Conservation (phyloP, 2,113 vertebrate genomes). For the Oncorhynchus gorbuscha region DNA sequence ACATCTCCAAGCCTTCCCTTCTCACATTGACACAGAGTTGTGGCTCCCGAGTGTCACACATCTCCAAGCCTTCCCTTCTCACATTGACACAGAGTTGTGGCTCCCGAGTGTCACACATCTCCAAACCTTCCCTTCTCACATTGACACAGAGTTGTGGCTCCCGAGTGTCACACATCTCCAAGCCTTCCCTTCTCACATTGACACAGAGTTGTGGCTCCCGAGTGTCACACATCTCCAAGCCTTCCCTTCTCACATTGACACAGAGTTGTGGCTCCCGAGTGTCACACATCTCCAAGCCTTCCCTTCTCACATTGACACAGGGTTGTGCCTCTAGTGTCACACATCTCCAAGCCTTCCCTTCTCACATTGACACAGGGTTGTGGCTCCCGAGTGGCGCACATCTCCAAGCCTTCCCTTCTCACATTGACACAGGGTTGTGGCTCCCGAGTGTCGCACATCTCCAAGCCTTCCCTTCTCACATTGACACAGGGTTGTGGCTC, state of each 20-base stretch:
- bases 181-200: slow-evolving; percentile 26
- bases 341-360: slow-evolving; percentile 37
- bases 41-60: slow-evolving; percentile 29
- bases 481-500: slow-evolving; percentile 15
- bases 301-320: slow-evolving; percentile 31
- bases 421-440: slow-evolving; percentile 22
- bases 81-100: slow-evolving; percentile 21
- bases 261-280: not conserved
- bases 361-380: slow-evolving; percentile 24
- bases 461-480: slow-evolving; percentile 30
- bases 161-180: slow-evolving; percentile 42
- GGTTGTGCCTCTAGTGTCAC: slow-evolving; percentile 16
- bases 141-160: slow-evolving; percentile 14
- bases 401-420: slow-evolving; percentile 30
- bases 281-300: slow-evolving; percentile 39
- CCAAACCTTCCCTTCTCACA: slow-evolving; percentile 29
- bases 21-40: slow-evolving; percentile 24
- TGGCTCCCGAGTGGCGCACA: slow-evolving; percentile 19
- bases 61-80: slow-evolving; percentile 30
- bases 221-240: slow-evolving; percentile 41
- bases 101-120: slow-evolving; percentile 35
- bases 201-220: slow-evolving; percentile 4
- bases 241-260: slow-evolving; percentile 33
- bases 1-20: slow-evolving; percentile 37
- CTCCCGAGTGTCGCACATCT: slow-evolving; percentile 35